Evolutionary conservation across 2,888 invertebrate species (phyloP).

Genomic region (Rhodophaea formosa): DNA sequence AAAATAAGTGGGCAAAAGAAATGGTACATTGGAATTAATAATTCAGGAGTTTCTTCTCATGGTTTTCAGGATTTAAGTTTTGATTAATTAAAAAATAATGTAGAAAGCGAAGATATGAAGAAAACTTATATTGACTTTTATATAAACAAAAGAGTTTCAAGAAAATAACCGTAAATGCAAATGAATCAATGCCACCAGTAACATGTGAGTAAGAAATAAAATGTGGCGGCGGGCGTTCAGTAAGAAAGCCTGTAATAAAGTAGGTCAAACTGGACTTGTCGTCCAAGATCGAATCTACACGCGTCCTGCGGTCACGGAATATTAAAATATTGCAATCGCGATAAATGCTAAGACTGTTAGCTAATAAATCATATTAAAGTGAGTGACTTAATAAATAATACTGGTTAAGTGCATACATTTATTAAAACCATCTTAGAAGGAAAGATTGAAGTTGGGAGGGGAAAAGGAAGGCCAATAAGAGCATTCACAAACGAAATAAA

Average conservation of each 20-base stretch:
- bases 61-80: no score
- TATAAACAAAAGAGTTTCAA: background rate
- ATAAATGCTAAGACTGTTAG: constrained; percentile 16
- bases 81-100: no score
- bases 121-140: no score
- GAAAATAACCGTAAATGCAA: background rate
- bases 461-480: no score
- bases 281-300: constrained; percentile 44
- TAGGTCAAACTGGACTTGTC: constrained; percentile 26
- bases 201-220: constrained; percentile 11
- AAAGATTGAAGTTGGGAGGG: no score
- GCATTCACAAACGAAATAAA: no score
- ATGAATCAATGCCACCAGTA: constrained; percentile 13
- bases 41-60: no score
- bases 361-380: background rate
- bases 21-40: no score
- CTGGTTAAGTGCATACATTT: background rate
- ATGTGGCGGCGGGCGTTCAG: constrained; percentile 14
- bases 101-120: no score
- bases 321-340: constrained; percentile 25
- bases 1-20: no score
- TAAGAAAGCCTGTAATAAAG: constrained; percentile 21
- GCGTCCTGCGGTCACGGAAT: constrained; percentile 45
- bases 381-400: background rate
- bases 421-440: no score